Evolutionary conservation across 1,140 invertebrate genomes (phyloP).

Genomic region (Caenorhabditis latens): DNA sequence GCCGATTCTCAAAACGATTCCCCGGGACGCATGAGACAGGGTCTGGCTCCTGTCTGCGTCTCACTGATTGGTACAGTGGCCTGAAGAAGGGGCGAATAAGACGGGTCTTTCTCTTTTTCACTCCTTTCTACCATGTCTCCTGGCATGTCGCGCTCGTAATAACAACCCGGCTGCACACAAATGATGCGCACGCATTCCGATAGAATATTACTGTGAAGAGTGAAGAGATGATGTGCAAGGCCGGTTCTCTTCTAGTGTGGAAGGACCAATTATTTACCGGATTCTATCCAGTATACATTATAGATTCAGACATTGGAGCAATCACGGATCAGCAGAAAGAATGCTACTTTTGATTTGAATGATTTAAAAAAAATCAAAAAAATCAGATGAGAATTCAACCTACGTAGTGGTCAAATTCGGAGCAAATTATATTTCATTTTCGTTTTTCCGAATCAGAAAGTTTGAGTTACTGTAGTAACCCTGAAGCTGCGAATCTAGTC

Average conservation of each 20-base stretch:
- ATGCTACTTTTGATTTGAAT: too few species aligned
- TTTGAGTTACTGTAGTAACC: too few species aligned
- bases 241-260: neutral
- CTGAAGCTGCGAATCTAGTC: too few species aligned
- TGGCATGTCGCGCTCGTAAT: slow-evolving; percentile 48
- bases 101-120: slow-evolving; percentile 30
- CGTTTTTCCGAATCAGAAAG: too few species aligned
- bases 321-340: too few species aligned
- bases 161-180: slow-evolving; percentile 50
- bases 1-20: slow-evolving; percentile 30
- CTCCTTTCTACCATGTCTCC: slow-evolving; percentile 3
- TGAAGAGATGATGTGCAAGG: slow-evolving; percentile 35
- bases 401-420: too few species aligned
- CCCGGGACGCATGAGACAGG: slow-evolving; percentile 41
- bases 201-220: slow-evolving; percentile 31
- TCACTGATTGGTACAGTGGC: slow-evolving; percentile 30
- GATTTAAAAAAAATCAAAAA: too few species aligned
- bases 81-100: slow-evolving; percentile 23
- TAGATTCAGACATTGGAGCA: too few species aligned
- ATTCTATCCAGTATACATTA: neutral
- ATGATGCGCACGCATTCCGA: slow-evolving; percentile 50
- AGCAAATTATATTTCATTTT: too few species aligned
- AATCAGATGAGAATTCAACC: too few species aligned
- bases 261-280: slow-evolving; percentile 35
- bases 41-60: slow-evolving; percentile 51